Base-by-base conservation (phyloP, 1,140 invertebrate species). In the Hestina assimilis region DNA sequence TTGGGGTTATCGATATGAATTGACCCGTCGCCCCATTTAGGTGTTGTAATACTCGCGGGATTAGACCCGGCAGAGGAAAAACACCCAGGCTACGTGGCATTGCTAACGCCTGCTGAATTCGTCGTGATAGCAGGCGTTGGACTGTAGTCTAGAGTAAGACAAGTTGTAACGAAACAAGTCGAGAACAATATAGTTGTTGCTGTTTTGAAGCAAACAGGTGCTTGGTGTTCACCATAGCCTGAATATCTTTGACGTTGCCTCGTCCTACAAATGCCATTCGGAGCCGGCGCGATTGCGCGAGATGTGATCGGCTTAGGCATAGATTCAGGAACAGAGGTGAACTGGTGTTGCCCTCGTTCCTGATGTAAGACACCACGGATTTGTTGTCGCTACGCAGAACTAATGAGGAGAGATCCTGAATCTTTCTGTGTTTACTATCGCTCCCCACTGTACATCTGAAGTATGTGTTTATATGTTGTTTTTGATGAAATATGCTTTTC, bases 301-400 rank as follows among this genome's bases (percentile, higher is more conserved):
- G n/a, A n/a, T n/a, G n/a, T n/a, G n/a, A n/a, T n/a, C n/a, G n/a
- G n/a, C n/a, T n/a, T n/a, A n/a, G n/a, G n/a, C n/a, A n/a, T 31
- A 77, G 35, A 6, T 70, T 47, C 46, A 75, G 48, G 3, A 83
- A 59, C 3, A 24, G 38, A 6, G 54, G 9, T 12, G 72, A 81
- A 38, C 53, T 69, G 41, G 74, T 83, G 20, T 78, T 74, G 6
- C 76, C 75, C 47, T 83, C 69, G 48, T 78, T 81, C 15, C 51
- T 64, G 26, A 81, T 69, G 56, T 75, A 75, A 0, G 71, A 50
- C 2, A 79, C 52, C 0, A 75, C 58, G 3, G 73, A 79, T 29
- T 45, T 60, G 63, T 75, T 83, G 75, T 83, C 74, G 48, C 72
- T 63, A 38, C 73, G 79, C 9, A 83, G 19, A 15, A 83, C 24